Percentiles rank a stretch among this genome's conserved stretches.
Conservation (phyloP, 2,888 invertebrate species). For the Thumatha senex region DNA sequence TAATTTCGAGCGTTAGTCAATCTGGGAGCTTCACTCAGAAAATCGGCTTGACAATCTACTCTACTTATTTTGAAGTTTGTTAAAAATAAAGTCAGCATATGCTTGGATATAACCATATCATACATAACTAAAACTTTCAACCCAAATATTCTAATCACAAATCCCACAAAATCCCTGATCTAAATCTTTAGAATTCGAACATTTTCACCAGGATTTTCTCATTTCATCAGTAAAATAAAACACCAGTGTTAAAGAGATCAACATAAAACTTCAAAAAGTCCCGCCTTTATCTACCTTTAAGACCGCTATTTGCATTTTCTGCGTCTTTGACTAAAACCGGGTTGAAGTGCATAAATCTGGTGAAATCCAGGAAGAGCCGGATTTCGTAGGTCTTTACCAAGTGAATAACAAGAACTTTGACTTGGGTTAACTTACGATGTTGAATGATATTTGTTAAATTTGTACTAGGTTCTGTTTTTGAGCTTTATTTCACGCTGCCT, state of each 20-base stretch:
- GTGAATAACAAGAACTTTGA: slow-evolving; percentile 13
- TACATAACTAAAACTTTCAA: not conserved
- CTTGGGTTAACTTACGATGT: slow-evolving; percentile 12
- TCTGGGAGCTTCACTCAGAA: too few relatives aligned
- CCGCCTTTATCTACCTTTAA: slow-evolving; percentile 43
- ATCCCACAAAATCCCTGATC: not conserved
- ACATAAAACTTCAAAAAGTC: slow-evolving; percentile 44
- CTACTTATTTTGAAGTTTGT: too few relatives aligned
- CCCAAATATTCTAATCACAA: too few relatives aligned
- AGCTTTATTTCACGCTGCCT: too few relatives aligned
- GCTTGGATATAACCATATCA: not conserved
- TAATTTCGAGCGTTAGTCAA: too few relatives aligned
- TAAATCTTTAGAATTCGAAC: not conserved
- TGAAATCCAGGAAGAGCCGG: slow-evolving; percentile 47
- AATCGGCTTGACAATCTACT: too few relatives aligned
- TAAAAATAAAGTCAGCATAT: too few relatives aligned
- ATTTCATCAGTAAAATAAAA: slow-evolving; percentile 7
- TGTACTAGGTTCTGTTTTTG: too few relatives aligned
- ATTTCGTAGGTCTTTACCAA: slow-evolving; percentile 40
- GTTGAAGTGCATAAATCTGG: slow-evolving; percentile 58
- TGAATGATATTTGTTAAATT: slow-evolving; percentile 2
- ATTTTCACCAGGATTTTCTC: not conserved
- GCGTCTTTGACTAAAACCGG: slow-evolving; percentile 37
- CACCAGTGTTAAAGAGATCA: slow-evolving; percentile 20
- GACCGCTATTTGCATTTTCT: slow-evolving; percentile 49